Evolutionary conservation across 1,140 invertebrate species (phyloP).

Genomic region (Himalopsyche phryganea): DNA sequence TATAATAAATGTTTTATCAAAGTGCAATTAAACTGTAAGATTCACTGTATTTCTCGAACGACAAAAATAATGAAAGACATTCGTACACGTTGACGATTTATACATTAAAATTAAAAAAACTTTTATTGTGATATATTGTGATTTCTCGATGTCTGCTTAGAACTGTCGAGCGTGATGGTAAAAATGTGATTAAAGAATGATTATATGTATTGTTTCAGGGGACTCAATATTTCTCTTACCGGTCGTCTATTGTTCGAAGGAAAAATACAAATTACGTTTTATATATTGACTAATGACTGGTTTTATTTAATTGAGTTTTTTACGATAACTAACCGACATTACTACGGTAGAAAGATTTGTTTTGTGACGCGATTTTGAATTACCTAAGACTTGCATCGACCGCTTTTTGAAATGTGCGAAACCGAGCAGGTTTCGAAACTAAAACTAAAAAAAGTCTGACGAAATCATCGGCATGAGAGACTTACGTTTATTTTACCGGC

Average conservation of each 20-base stretch:
- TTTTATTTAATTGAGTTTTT: background rate
- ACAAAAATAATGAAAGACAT: slow-evolving; percentile 11
- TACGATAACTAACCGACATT: no score
- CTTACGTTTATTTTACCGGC: slow-evolving; percentile 18
- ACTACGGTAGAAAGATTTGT: no score
- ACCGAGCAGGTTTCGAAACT: background rate
- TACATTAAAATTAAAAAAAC: slow-evolving; percentile 27
- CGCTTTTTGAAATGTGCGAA: no score
- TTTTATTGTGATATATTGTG: slow-evolving; percentile 36
- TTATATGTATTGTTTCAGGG: slow-evolving; percentile 35
- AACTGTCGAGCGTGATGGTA: slow-evolving; percentile 36
- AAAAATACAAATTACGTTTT: background rate
- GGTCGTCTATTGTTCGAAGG: background rate
- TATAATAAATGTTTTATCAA: slow-evolving; percentile 30
- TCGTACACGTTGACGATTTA: slow-evolving; percentile 27
- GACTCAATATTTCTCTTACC: slow-evolving; percentile 24
- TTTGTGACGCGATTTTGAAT: no score
- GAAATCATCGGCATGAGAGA: slow-evolving; percentile 28
- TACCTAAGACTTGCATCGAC: no score
- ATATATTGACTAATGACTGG: background rate
- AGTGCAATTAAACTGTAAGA: slow-evolving; percentile 34
- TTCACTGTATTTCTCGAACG: slow-evolving; percentile 20
- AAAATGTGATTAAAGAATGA: slow-evolving; percentile 35
- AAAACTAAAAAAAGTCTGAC: slow-evolving; percentile 22
- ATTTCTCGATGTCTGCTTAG: slow-evolving; percentile 36